Base-by-base conservation (phyloP, 1,140 invertebrate species). In the Drosophila dunni region DNA sequence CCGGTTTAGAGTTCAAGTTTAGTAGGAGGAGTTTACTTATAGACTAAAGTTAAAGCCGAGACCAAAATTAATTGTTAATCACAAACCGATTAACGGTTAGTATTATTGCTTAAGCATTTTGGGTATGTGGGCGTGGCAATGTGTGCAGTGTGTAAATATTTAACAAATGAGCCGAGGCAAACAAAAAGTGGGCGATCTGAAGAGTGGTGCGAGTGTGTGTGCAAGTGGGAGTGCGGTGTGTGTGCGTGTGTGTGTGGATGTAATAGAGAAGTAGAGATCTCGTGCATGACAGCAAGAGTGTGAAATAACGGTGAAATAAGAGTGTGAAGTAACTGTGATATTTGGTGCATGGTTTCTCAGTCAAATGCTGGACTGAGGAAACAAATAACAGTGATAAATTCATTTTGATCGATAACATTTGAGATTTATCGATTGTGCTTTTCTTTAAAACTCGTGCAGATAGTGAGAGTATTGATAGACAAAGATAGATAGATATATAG, bases 101-200 rank as follows among this genome's bases (percentile, higher is more conserved):
- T 88, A 75, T 11, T 34, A 72, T 89, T 88, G 84, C 84, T 78
- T 44, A 88, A 88, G 84, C 84, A 38, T 40, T 71, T 69, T 73
- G 24, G 24, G 50, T 70, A 68, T 73, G 74, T 73, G 77, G 77
- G 74, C 64, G 77, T 77, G 77, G 45, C 51, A 46, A 71, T 79
- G 84, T 79, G 83, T 79, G 83, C 76, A 33, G 78, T 76, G 50
- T 36, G 50, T 81, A 68, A 80, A 78, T 72, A 72, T 63, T 77
- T 60, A 51, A 71, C 67, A 75, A 53, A 64, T 71, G 67, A 53
- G 57, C 60, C 68, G 50, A 65, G 67, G 54, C 45, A 33, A 17
- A 34, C 53, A 40, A 61, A 67, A 54, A 40, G 36, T 76, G 56
- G 29, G 44, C 60, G 51, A 40, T 9, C 8, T 72, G 63, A 63